These are phyloP conservation scores for Alloplasta piceator DNA, from an alignment of 2,888 invertebrate species.

Conservation along the genomic window DNA sequence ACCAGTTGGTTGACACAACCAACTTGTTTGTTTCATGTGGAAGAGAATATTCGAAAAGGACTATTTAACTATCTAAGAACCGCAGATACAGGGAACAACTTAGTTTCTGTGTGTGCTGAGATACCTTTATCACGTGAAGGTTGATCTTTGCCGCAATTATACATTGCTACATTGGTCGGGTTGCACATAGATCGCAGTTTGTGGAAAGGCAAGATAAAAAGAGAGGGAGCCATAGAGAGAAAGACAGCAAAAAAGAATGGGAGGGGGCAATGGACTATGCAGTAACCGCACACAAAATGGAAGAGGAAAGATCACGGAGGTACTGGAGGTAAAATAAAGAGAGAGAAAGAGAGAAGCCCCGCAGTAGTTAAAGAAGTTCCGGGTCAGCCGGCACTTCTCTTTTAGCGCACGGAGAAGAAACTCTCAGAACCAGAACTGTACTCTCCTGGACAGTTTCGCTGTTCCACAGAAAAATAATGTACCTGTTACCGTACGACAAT, in stretches of 20 bases:
- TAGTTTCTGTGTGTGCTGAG: slow-evolving; percentile 38
- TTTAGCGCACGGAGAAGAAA: slow-evolving; percentile 36
- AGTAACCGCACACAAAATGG: neutral
- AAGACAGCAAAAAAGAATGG: no score
- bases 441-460: slow-evolving; percentile 48
- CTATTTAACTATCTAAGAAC: neutral
- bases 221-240: slow-evolving; percentile 6
- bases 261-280: slow-evolving; percentile 20
- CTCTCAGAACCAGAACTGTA: slow-evolving; percentile 13
- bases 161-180: slow-evolving; percentile 44
- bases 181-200: slow-evolving; percentile 45
- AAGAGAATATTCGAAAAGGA: neutral
- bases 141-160: slow-evolving; percentile 23
- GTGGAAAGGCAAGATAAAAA: slow-evolving; percentile 14
- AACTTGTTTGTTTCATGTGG: no score
- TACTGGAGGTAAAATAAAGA: slow-evolving; percentile 17
- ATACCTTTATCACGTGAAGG: slow-evolving; percentile 4
- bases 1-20: no score
- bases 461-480: slow-evolving; percentile 65
- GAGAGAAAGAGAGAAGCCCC: slow-evolving; percentile 36
- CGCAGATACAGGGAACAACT: neutral
- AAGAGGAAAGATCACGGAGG: slow-evolving; percentile 29
- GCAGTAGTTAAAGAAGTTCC: slow-evolving; percentile 67
- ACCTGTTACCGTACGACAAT: slow-evolving; percentile 67
- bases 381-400: slow-evolving; percentile 64